phyloP scores from a whole-genome alignment of 2,797 vertebrate genomes.

The Hirundo rustica region DNA sequence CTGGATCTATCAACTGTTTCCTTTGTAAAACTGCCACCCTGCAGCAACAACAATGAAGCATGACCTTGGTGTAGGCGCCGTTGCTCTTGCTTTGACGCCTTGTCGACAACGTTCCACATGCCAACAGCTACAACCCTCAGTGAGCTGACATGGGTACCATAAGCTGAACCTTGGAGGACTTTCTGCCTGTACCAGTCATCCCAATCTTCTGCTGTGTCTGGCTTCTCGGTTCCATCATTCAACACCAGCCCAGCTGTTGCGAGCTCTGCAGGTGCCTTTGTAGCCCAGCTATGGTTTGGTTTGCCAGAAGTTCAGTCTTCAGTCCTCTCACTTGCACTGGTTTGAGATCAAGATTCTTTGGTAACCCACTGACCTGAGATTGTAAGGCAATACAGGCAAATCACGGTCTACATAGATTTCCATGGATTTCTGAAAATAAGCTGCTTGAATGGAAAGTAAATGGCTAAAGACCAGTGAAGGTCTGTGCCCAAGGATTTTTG shows the following conservation, averaged over 20 bases:
- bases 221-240: background rate
- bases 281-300: background rate
- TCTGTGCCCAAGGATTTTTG: background rate
- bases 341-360: background rate
- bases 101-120: fast-evolving
- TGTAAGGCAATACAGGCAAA: background rate
- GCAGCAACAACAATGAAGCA: background rate
- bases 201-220: background rate
- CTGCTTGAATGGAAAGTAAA: background rate
- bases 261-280: background rate
- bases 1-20: background rate
- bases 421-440: background rate
- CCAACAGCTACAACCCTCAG: background rate
- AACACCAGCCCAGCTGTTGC: fast-evolving
- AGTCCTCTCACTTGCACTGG: background rate
- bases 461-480: background rate
- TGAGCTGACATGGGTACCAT: fast-evolving
- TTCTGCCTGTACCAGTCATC: background rate
- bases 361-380: background rate
- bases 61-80: fast-evolving
- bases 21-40: background rate
- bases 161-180: background rate
- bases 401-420: background rate
- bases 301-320: background rate
- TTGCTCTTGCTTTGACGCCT: background rate